Conservation (phyloP, 2,888 invertebrate species). For the Salticus scenicus region DNA sequence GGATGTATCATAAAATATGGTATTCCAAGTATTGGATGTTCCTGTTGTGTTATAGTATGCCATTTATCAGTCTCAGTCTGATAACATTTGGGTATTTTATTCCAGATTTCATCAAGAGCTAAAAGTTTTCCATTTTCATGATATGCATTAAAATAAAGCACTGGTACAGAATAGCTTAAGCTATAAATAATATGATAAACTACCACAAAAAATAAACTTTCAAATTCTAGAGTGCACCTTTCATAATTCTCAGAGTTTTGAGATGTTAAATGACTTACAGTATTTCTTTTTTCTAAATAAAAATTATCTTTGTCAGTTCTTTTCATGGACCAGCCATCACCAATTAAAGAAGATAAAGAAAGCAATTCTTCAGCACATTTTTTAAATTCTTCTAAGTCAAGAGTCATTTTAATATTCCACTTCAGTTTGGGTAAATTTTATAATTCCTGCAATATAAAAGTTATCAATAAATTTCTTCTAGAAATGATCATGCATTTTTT, state of each 20-base stretch:
- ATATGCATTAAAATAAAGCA: slow-evolving; percentile 55
- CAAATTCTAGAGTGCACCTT: not conserved
- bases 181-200: slow-evolving; percentile 59
- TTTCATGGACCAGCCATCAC: slow-evolving; percentile 42
- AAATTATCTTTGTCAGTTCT: slow-evolving; percentile 19
- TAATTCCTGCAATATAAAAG: too few relatives aligned
- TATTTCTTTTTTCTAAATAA: slow-evolving; percentile 44
- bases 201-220: slow-evolving; percentile 22
- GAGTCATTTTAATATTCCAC: slow-evolving; percentile 36
- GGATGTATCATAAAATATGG: slow-evolving; percentile 56
- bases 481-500: too few relatives aligned
- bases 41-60: slow-evolving; percentile 50
- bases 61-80: slow-evolving; percentile 24
- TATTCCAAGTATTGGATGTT: slow-evolving; percentile 54
- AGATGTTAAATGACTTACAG: not conserved
- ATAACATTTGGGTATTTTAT: slow-evolving; percentile 28
- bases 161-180: slow-evolving; percentile 56
- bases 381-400: slow-evolving; percentile 39
- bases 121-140: slow-evolving; percentile 40
- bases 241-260: not conserved
- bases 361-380: slow-evolving; percentile 24
- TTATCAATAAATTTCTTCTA: too few relatives aligned
- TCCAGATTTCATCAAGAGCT: slow-evolving; percentile 40
- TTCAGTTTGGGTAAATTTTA: too few relatives aligned
- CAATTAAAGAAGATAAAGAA: slow-evolving; percentile 26